These are phyloP conservation scores for Hipparchia semele DNA, from an alignment of 2,888 invertebrate species.

Conservation along the genomic window DNA sequence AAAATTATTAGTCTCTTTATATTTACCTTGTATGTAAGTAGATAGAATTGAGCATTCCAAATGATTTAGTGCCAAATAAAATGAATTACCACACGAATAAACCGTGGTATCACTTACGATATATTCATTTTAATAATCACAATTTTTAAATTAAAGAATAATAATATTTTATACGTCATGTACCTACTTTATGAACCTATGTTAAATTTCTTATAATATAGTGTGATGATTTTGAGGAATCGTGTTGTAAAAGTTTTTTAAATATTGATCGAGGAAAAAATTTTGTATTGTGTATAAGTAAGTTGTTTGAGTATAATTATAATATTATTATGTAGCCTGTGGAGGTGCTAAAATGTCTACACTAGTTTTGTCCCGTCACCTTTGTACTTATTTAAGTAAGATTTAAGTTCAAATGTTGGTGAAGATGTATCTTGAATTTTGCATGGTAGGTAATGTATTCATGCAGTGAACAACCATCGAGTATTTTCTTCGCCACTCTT, in stretches of 20 bases:
- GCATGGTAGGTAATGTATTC: constrained; percentile 26
- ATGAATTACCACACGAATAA: constrained; percentile 54
- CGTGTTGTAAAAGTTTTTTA: constrained; percentile 57
- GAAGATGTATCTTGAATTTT: constrained; percentile 36
- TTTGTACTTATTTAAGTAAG: constrained; percentile 44
- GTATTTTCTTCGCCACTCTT: constrained; percentile 41
- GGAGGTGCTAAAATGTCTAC: constrained; percentile 75
- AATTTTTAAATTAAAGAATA: constrained; percentile 57
- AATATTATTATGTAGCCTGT: constrained; percentile 58
- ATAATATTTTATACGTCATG: constrained; percentile 38
- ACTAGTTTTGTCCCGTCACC: constrained; percentile 58
- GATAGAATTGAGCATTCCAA: constrained; percentile 77
- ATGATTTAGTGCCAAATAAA: constrained; percentile 79
- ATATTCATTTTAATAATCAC: constrained; percentile 66
- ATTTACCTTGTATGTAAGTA: constrained; percentile 59
- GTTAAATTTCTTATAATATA: constrained; percentile 51
- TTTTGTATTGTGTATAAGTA: constrained; percentile 42
- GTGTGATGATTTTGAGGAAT: constrained; percentile 64
- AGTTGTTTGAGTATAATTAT: constrained; percentile 43
- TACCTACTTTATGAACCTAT: constrained; percentile 25
- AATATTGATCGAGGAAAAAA: constrained; percentile 54
- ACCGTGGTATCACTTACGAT: constrained; percentile 55
- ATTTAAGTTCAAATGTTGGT: constrained; percentile 55
- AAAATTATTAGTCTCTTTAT: constrained; percentile 53
- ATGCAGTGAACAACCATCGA: constrained; percentile 26